phyloP scores from a whole-genome alignment of 2,888 invertebrate species.

The Xanthostigma xanthostigma region DNA sequence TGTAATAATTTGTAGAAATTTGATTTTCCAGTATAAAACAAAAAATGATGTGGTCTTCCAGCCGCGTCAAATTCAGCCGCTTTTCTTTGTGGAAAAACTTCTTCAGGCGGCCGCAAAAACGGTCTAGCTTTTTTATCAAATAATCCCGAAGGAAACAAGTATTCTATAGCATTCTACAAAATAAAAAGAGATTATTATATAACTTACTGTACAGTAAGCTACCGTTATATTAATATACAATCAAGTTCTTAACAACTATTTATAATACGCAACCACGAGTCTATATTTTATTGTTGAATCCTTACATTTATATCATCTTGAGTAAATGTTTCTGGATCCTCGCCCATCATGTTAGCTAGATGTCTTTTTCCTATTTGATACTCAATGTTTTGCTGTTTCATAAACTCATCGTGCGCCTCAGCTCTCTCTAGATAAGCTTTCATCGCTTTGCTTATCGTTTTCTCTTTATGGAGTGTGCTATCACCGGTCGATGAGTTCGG shows the following conservation, averaged over 20 bases:
- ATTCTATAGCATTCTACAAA: constrained; percentile 68
- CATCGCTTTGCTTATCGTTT: constrained; percentile 77
- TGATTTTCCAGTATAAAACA: constrained; percentile 85
- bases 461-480: constrained; percentile 22
- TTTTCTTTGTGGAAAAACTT: constrained; percentile 70
- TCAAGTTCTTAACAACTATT: no score
- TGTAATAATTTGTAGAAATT: constrained; percentile 71
- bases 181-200: constrained; percentile 10
- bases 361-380: constrained; percentile 88
- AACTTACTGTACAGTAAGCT: no score
- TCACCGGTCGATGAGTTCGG: not conserved
- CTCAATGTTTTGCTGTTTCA: constrained; percentile 61
- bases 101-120: constrained; percentile 76
- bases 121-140: constrained; percentile 76
- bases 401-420: constrained; percentile 65
- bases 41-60: constrained; percentile 78
- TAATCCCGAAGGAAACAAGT: constrained; percentile 92
- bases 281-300: constrained; percentile 7
- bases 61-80: constrained; percentile 81
- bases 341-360: constrained; percentile 98
- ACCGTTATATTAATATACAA: no score
- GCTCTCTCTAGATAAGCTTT: constrained; percentile 73
- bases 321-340: constrained; percentile 75
- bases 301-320: constrained; percentile 74
- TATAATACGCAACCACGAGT: no score